These are phyloP conservation scores for Salvelinus alpinus DNA, from an alignment of 2,113 vertebrate genomes.

Conservation along the genomic window DNA sequence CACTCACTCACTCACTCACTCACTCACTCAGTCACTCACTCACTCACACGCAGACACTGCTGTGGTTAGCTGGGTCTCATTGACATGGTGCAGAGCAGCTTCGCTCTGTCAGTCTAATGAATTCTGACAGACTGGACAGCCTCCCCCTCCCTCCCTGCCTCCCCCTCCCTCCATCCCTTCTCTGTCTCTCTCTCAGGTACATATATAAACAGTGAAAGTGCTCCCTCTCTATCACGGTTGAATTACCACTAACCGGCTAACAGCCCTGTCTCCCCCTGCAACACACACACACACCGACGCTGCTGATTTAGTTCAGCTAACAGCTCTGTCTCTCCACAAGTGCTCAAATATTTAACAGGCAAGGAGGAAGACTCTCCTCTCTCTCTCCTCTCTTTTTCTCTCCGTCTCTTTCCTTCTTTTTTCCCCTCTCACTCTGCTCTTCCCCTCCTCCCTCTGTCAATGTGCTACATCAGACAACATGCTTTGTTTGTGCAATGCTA, in stretches of 20 bases:
- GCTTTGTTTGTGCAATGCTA: no score
- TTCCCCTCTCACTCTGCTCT: no score
- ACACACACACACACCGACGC: no score
- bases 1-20: neutral
- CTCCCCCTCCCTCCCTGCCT: conserved; percentile 36
- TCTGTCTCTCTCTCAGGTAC: conserved; percentile 56
- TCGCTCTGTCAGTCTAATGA: conserved; percentile 66
- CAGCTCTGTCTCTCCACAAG: neutral
- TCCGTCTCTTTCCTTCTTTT: no score
- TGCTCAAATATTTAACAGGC: no score
- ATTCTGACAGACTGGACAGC: conserved; percentile 71
- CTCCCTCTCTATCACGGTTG: conserved; percentile 57
- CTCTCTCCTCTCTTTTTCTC: no score
- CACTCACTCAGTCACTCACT: neutral
- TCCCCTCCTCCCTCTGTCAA: no score
- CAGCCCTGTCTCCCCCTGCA: conserved; percentile 37
- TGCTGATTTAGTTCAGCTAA: neutral
- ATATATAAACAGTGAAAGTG: conserved; percentile 72
- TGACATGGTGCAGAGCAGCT: conserved; percentile 65
- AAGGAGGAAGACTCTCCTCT: no score
- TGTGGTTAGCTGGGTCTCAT: conserved; percentile 50
- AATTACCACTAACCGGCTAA: conserved; percentile 28
- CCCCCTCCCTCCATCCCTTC: conserved; percentile 10
- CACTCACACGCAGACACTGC: conserved; percentile 14
- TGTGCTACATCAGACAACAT: no score